phyloP scores from a whole-genome alignment of 2,888 invertebrate genomes.

The Strigamia crassipes region DNA sequence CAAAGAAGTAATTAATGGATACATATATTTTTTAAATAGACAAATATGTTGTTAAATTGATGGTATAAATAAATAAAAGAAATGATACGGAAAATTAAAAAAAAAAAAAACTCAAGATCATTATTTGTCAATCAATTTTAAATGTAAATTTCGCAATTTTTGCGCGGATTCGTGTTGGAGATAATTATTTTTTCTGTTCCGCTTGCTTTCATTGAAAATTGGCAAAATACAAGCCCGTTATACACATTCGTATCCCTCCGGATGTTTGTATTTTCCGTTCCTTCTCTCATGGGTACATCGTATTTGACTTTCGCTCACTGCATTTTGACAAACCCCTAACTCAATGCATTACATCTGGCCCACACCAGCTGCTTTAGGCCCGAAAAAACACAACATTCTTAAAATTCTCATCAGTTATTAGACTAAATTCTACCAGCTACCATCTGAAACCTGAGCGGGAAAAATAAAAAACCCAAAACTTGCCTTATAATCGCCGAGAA shows the following conservation, averaged over 20 bases:
- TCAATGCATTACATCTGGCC: background rate
- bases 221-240: background rate
- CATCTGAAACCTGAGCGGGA: background rate
- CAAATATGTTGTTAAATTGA: background rate
- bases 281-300: constrained; percentile 19
- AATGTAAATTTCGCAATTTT: background rate
- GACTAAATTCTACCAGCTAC: background rate
- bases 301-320: constrained; percentile 15
- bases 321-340: constrained; percentile 15
- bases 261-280: constrained; percentile 27
- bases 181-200: background rate
- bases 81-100: background rate
- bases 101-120: no score
- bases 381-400: background rate
- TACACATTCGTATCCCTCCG: constrained; percentile 14
- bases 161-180: background rate
- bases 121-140: background rate
- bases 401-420: background rate
- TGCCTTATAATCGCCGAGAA: background rate
- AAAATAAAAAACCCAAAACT: background rate
- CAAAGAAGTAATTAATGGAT: background rate
- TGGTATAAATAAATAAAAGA: background rate
- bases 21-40: background rate
- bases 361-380: background rate
- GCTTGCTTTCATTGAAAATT: background rate